Evolutionary conservation across 2,888 invertebrate species (phyloP).

Genomic region (Platycnemis pennipes): DNA sequence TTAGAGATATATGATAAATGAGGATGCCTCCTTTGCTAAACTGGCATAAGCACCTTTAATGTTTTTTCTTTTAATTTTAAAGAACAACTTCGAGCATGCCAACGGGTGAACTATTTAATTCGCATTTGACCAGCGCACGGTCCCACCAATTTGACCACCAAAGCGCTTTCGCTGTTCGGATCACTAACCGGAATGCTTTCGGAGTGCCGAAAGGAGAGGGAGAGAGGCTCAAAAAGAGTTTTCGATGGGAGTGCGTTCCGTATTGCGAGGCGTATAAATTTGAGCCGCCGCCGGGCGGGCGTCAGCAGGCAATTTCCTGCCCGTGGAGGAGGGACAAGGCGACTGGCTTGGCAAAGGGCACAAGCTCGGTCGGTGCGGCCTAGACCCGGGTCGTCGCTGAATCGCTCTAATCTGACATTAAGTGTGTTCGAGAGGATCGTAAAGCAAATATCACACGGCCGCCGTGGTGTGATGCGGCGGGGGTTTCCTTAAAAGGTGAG

Average conservation of each 20-base stretch:
- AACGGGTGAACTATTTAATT: no score
- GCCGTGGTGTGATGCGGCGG: background rate
- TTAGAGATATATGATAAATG: no score
- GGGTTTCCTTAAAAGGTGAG: conserved; percentile 17
- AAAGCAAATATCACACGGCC: conserved; percentile 20
- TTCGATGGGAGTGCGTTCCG: background rate
- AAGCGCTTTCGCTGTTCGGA: background rate
- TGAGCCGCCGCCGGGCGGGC: background rate
- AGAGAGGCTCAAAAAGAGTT: background rate
- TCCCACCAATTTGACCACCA: background rate
- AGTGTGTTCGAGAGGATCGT: conserved; percentile 12
- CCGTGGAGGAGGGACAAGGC: background rate
- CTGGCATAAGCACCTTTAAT: no score
- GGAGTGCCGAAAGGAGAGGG: background rate
- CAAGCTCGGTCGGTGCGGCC: background rate
- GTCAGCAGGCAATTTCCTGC: conserved; percentile 19
- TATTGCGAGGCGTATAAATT: background rate
- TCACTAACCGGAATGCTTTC: background rate
- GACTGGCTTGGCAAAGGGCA: background rate
- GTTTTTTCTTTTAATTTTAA: no score
- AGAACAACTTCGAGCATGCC: no score
- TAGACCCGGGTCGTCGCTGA: background rate
- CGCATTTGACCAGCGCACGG: no score
- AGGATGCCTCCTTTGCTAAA: no score
- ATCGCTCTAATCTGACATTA: conserved; percentile 25